Evolutionary conservation across 2,888 invertebrate species (phyloP).

Genomic region (Cetonia aurata): DNA sequence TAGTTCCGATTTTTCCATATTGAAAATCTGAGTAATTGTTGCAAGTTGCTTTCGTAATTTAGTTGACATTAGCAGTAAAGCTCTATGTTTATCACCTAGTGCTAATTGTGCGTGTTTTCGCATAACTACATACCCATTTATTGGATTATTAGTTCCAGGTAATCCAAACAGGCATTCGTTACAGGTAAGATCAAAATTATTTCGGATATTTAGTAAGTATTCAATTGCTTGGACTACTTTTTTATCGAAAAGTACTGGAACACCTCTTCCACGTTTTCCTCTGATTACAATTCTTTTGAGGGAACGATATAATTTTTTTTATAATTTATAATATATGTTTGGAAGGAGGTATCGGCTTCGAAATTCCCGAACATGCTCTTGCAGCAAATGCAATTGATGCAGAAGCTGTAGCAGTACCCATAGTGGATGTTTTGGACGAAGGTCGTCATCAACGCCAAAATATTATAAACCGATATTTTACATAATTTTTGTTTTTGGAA

Average conservation of each 20-base stretch:
- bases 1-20: constrained; percentile 37
- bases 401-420: no score
- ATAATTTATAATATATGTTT: no score
- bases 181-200: constrained; percentile 10
- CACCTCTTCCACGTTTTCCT: constrained; percentile 42
- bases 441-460: no score
- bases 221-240: constrained; percentile 27
- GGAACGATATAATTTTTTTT: constrained; percentile 29
- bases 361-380: no score
- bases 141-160: constrained; percentile 28
- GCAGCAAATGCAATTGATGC: no score
- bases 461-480: no score
- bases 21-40: constrained; percentile 36
- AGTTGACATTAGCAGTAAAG: constrained; percentile 38
- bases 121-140: constrained; percentile 35
- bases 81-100: constrained; percentile 28
- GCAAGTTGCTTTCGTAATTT: constrained; percentile 40
- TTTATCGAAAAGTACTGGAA: constrained; percentile 37
- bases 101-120: constrained; percentile 33
- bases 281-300: constrained; percentile 37
- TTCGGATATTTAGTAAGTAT: constrained; percentile 23
- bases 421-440: no score
- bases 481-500: no score
- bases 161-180: constrained; percentile 38
- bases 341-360: no score